A percentile compares a stretch with the other conserved stretches of the same genome.
These are phyloP conservation scores for Haliclona indistincta DNA, from an alignment of 37 sponge, comb jelly and placozoan species.

Conservation along the genomic window DNA sequence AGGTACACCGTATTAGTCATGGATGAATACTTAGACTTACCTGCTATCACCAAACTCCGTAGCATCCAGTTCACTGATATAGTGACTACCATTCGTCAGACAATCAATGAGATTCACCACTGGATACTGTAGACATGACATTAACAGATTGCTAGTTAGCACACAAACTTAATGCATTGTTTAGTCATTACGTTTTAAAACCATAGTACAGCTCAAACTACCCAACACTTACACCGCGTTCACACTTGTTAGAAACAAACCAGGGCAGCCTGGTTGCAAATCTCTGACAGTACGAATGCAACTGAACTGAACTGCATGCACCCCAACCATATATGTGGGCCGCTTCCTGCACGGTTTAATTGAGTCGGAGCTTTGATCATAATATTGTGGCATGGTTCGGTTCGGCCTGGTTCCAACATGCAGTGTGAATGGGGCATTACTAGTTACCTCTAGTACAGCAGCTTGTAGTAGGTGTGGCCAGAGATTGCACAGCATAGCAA, in stretches of 20 bases:
- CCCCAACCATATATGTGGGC: background rate
- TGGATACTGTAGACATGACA: constrained; percentile 20
- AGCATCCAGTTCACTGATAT: constrained; percentile 19
- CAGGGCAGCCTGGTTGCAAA: background rate
- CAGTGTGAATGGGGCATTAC: background rate
- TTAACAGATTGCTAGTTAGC: background rate
- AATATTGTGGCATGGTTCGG: no score
- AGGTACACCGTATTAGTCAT: background rate
- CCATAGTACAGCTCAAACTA: no score
- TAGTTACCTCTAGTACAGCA: constrained; percentile 38
- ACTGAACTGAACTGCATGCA: constrained; percentile 1
- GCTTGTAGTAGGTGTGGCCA: constrained; percentile 46
- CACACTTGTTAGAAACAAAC: no score
- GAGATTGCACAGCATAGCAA: constrained; percentile 48
- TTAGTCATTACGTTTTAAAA: no score
- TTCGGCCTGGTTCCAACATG: no score
- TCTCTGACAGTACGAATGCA: background rate
- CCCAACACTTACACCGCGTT: no score
- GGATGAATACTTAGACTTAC: background rate
- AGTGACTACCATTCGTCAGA: background rate
- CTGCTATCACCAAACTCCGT: constrained; percentile 29
- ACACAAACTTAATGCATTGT: no score
- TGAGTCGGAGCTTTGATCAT: background rate
- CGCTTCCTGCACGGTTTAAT: background rate
- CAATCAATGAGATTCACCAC: constrained; percentile 22